These are phyloP conservation scores for Centropus bengalensis DNA, from an alignment of 2,113 vertebrate genomes.

Conservation along the genomic window DNA sequence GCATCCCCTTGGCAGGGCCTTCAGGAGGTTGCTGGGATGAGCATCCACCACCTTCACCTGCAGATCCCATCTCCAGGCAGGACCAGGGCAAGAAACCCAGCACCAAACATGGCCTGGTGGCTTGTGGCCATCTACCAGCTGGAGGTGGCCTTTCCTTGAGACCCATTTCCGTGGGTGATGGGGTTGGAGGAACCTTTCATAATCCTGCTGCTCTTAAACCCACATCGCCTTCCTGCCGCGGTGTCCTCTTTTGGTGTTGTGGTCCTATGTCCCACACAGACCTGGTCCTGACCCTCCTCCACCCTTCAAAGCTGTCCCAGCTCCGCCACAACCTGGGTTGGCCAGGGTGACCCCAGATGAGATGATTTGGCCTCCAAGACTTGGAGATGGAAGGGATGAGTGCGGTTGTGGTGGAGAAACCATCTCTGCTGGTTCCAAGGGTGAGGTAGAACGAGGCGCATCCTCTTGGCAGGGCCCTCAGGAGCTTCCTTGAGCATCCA, in stretches of 20 bases:
- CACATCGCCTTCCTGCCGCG: fast-evolving
- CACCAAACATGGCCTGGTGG: fast-evolving
- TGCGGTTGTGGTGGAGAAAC: neutral
- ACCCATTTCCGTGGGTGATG: fast-evolving
- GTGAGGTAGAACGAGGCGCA: fast-evolving
- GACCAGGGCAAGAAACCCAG: too few species aligned
- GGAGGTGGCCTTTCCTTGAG: too few species aligned
- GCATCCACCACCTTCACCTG: too few species aligned
- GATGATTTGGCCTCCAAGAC: neutral
- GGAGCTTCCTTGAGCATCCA: neutral
- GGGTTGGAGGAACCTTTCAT: fast-evolving
- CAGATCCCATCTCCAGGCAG: neutral
- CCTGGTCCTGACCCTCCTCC: neutral
- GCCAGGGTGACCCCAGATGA: too few species aligned
- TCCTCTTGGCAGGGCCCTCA: too few species aligned
- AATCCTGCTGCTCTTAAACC: neutral
- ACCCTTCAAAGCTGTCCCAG: neutral
- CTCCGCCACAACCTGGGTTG: neutral
- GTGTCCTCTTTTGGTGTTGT: fast-evolving
- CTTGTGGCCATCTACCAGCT: too few species aligned
- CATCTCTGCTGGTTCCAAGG: too few species aligned
- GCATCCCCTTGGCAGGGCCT: too few species aligned
- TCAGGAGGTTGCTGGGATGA: too few species aligned
- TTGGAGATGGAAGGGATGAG: neutral
- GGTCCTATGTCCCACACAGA: neutral